Evolutionary conservation across 2,888 invertebrate genomes (phyloP), one percentile per base, ranked within the genome.

Genomic region (Agriopis aurantiaria): DNA sequence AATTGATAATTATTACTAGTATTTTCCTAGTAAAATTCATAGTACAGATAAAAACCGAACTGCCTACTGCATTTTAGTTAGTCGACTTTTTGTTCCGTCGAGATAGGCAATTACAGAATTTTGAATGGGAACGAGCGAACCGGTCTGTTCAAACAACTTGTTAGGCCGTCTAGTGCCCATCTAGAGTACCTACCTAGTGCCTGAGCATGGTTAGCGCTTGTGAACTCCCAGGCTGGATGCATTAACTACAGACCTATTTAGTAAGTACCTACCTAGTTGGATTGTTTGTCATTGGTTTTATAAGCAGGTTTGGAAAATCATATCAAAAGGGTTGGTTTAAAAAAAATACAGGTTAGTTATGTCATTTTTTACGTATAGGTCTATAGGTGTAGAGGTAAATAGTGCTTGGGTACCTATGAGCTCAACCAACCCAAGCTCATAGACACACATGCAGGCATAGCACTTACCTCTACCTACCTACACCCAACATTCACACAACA

Each of bases 31-130:
- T 17, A 23, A 23, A 45, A 7, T 23, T 41, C 17, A 3, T 17
- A 51, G 11, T 41, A 17, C 51, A 41, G 43, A 1, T 41, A 14
- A 10, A 56, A 17, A 43, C 45, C 10, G n/a, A 45, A 45, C 45
- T 45, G 49, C 48, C 62, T 52, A 57, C 41, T 52, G 74, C 74
- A 78, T 81, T 82, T 74, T 70, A 70, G 78, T 72, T 74, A 79
- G 72, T 77, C 79, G 78, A 80, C 77, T 82, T 85, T 84, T 85
- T 79, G 79, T 80, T 82, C 80, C 80, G 79, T 74, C 68, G 77
- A 78, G 81, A 78, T 77, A 77, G 77, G 78, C 87, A 87, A 88
- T 87, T 87, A 87, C 83, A 83, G 81, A 84, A 82, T 85, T 82
- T 82, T 82, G 80, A 84, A 85, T 80, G 73, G 75, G 75, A 78